Percentiles rank a stretch among this genome's conserved stretches.
phyloP scores from a whole-genome alignment of 2,888 invertebrate species.

The Athalia rosae region DNA sequence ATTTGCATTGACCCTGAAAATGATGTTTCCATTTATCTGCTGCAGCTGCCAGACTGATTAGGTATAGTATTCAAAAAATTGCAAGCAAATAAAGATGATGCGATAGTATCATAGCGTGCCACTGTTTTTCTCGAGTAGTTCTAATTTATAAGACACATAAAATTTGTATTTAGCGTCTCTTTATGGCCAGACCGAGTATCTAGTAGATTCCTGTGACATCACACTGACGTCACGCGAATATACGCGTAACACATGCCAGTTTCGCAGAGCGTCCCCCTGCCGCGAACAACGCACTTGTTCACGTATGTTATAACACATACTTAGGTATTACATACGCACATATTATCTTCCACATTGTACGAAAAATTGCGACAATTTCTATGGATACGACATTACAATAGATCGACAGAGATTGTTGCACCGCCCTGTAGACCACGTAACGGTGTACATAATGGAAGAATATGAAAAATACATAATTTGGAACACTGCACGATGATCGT shows the following conservation, averaged over 20 bases:
- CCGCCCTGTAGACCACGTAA: no score
- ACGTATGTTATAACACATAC: neutral
- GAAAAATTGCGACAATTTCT: neutral
- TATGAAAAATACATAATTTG: no score
- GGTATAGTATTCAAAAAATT: no score
- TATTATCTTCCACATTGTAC: neutral
- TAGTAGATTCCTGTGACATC: conserved; percentile 37
- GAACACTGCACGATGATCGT: no score
- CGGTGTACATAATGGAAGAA: no score
- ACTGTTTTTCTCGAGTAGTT: conserved; percentile 1
- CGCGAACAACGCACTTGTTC: neutral
- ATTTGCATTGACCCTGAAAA: no score
- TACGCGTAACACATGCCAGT: conserved; percentile 41
- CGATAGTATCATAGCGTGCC: neutral
- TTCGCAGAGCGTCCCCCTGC: conserved; percentile 4
- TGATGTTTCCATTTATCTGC: no score
- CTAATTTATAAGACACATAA: conserved; percentile 22
- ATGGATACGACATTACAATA: neutral
- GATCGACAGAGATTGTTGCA: neutral
- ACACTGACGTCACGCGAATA: conserved; percentile 39
- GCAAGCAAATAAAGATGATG: no score
- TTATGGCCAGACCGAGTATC: neutral
- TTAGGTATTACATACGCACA: neutral
- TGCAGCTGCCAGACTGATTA: no score
- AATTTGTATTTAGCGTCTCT: conserved; percentile 22